Evolutionary conservation across 2,797 vertebrate genomes (phyloP).

Genomic region (Macrochelys suwanniensis): DNA sequence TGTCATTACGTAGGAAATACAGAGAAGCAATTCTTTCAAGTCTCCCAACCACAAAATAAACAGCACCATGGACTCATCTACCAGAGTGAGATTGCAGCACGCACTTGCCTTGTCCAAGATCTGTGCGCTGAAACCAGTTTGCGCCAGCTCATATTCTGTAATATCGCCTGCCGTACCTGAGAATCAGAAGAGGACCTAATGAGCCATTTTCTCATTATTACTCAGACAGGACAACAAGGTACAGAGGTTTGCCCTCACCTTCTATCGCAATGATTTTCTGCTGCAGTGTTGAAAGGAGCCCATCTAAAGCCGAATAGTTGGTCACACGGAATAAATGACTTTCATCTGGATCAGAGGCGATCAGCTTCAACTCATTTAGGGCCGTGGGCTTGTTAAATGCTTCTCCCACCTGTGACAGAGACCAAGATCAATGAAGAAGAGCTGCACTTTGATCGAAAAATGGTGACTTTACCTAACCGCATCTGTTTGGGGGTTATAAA

Average conservation of each 20-base stretch:
- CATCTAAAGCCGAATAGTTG: slow-evolving; percentile 80
- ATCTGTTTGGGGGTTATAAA: background rate
- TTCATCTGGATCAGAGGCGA: slow-evolving; percentile 78
- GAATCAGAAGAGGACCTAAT: background rate
- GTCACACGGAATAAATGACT: slow-evolving; percentile 81
- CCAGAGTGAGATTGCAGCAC: background rate
- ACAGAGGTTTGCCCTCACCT: slow-evolving; percentile 70
- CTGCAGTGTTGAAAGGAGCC: slow-evolving; percentile 79
- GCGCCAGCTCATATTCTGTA: slow-evolving; percentile 81
- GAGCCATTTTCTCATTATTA: background rate
- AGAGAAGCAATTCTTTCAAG: background rate
- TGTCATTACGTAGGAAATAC: background rate
- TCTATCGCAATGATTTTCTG: slow-evolving; percentile 81
- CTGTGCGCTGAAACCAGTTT: slow-evolving; percentile 84
- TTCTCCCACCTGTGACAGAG: slow-evolving; percentile 78
- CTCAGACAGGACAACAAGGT: background rate
- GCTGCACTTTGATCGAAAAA: background rate
- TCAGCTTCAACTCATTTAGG: slow-evolving; percentile 75
- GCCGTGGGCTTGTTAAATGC: background rate
- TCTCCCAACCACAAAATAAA: background rate
- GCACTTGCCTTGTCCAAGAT: slow-evolving; percentile 77
- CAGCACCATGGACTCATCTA: accelerated
- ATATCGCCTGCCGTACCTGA: slow-evolving; percentile 81
- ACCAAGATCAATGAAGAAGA: background rate
- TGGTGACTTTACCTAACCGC: background rate